phyloP scores from a whole-genome alignment of 2,797 vertebrate species.

The Sparus aurata region DNA sequence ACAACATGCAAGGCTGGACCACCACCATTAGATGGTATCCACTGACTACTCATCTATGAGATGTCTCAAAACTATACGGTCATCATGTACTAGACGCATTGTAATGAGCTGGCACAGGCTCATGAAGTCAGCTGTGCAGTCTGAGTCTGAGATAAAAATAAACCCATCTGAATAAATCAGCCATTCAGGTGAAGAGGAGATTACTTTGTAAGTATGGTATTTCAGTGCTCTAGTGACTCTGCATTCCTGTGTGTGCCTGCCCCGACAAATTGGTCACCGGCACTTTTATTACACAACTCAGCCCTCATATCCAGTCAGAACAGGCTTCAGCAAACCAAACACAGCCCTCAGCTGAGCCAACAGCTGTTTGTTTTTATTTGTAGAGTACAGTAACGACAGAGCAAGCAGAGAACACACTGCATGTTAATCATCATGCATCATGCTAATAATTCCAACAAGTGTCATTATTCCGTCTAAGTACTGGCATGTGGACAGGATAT shows the following conservation, averaged over 20 bases:
- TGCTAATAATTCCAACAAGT: conserved; percentile 21
- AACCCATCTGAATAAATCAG: background rate
- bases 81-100: background rate
- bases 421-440: conserved; percentile 6
- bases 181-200: conserved; percentile 13
- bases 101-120: background rate
- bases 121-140: background rate
- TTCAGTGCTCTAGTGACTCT: conserved; percentile 34
- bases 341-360: conserved; percentile 30
- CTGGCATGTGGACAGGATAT: background rate
- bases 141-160: background rate
- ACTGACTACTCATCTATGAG: background rate
- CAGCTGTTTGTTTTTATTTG: conserved; percentile 18
- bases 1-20: background rate
- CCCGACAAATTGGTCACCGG: conserved; percentile 31
- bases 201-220: conserved; percentile 29
- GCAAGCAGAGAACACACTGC: background rate
- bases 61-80: background rate
- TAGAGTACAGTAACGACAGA: conserved; percentile 18
- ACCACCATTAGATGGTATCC: background rate
- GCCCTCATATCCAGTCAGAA: conserved; percentile 50
- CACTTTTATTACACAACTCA: conserved; percentile 55
- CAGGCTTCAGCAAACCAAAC: conserved; percentile 45
- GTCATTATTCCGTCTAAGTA: conserved; percentile 5
- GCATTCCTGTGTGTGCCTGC: conserved; percentile 60